A percentile compares a stretch with the other conserved stretches of the same genome.
These are phyloP conservation scores for Myrmecophaga tridactyla DNA, from an alignment of 2,113 vertebrate genomes.

Conservation along the genomic window DNA sequence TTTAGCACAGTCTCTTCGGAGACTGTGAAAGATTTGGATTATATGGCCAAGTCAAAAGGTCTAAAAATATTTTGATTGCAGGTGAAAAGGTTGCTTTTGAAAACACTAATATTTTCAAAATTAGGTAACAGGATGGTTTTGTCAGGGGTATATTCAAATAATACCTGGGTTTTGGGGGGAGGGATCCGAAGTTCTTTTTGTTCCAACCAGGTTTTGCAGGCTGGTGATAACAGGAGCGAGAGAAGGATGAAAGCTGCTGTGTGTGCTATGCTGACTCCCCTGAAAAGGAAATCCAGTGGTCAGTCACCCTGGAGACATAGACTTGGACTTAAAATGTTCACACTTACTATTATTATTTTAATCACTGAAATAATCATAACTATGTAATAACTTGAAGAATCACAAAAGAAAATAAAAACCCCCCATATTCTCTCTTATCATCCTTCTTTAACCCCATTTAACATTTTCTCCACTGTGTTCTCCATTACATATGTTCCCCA, in stretches of 20 bases:
- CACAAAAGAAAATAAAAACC: background rate
- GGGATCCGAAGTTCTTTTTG: constrained; percentile 80
- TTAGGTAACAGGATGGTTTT: background rate
- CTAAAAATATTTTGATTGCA: background rate
- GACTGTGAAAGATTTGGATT: background rate
- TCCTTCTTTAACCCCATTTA: background rate
- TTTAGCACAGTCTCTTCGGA: background rate
- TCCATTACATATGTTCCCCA: no score
- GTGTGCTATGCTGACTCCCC: constrained; percentile 83
- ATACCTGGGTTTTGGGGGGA: constrained; percentile 82
- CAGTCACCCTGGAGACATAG: background rate
- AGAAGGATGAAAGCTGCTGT: constrained; percentile 79
- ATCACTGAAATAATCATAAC: background rate
- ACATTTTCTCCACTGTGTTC: background rate
- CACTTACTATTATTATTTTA: background rate
- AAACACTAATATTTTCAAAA: background rate
- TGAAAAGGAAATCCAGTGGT: constrained; percentile 71
- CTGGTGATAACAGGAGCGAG: constrained; percentile 80
- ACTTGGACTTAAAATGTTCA: background rate
- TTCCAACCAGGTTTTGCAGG: constrained; percentile 83
- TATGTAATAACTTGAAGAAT: background rate
- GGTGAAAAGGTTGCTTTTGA: background rate
- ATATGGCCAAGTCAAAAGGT: background rate
- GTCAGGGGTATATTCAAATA: background rate
- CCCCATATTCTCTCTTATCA: background rate